Percentiles rank a stretch among this genome's conserved stretches.
phyloP scores from a whole-genome alignment of 2,888 invertebrate species.

The Rutpela maculata region DNA sequence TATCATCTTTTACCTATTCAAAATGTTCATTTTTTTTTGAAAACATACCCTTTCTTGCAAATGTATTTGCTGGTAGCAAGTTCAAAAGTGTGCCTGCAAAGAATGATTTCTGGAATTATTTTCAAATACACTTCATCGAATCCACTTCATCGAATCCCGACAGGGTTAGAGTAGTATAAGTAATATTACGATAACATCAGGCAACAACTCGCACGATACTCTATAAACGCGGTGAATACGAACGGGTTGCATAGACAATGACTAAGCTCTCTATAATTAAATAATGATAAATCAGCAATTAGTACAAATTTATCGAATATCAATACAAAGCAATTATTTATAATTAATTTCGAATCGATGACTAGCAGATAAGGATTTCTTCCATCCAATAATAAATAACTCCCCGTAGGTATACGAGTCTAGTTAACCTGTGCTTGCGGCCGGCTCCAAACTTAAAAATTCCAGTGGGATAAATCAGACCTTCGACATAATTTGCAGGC shows the following conservation, averaged over 20 bases:
- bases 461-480: neutral
- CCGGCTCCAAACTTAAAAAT: conserved; percentile 11
- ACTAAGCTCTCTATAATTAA: conserved; percentile 46
- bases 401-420: conserved; percentile 7
- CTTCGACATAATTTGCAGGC: neutral
- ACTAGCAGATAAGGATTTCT: conserved; percentile 27
- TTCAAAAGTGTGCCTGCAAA: no score
- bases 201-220: no score
- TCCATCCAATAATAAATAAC: conserved; percentile 23
- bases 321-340: conserved; percentile 40
- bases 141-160: no score
- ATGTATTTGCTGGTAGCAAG: no score
- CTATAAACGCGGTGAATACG: neutral
- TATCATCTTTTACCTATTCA: no score
- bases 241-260: conserved; percentile 19
- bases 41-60: no score
- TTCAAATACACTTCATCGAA: no score
- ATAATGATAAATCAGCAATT: conserved; percentile 51
- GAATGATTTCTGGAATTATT: no score
- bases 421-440: conserved; percentile 19
- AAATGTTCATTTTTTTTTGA: no score
- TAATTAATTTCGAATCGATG: conserved; percentile 32
- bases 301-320: conserved; percentile 47
- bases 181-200: no score
- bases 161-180: no score